Evolutionary conservation across 2,113 vertebrate species (phyloP).

Genomic region (Spheniscus mendiculus): DNA sequence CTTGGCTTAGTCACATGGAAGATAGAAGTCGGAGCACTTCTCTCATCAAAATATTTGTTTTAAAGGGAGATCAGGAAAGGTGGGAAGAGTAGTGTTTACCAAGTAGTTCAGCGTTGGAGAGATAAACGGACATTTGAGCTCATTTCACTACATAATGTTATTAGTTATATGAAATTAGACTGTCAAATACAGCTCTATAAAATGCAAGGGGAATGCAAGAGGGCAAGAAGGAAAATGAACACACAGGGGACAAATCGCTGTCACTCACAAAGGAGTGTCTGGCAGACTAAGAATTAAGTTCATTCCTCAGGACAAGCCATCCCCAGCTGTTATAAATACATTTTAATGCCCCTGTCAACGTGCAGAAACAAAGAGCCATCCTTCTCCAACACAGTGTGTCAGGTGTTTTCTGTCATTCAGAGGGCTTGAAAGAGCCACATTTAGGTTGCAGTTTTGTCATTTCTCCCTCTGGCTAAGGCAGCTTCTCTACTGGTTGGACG

Average conservation of each 20-base stretch:
- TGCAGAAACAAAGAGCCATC: constrained; percentile 1
- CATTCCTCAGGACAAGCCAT: constrained; percentile 71
- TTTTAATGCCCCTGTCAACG: constrained; percentile 70
- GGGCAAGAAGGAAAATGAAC: constrained; percentile 57
- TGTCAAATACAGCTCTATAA: constrained; percentile 71
- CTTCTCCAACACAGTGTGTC: constrained; percentile 36
- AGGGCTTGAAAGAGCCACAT: constrained; percentile 33
- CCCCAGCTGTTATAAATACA: constrained; percentile 77
- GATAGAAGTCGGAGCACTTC: background rate
- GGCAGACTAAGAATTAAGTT: constrained; percentile 78
- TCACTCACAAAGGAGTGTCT: constrained; percentile 74
- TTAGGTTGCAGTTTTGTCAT: constrained; percentile 47
- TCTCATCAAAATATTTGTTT: background rate
- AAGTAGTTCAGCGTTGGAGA: background rate
- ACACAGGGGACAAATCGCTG: constrained; percentile 77
- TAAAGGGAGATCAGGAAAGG: background rate
- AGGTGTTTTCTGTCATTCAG: constrained; percentile 58
- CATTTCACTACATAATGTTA: constrained; percentile 63
- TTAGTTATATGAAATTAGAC: constrained; percentile 73
- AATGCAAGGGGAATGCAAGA: constrained; percentile 47
- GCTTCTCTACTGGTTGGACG: background rate
- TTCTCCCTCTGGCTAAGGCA: constrained; percentile 38
- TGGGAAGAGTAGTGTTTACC: constrained; percentile 32
- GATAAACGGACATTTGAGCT: constrained; percentile 53
- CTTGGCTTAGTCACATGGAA: background rate